Conservation (phyloP, 2,797 vertebrate species). For the Chiroxiphia lanceolata region DNA sequence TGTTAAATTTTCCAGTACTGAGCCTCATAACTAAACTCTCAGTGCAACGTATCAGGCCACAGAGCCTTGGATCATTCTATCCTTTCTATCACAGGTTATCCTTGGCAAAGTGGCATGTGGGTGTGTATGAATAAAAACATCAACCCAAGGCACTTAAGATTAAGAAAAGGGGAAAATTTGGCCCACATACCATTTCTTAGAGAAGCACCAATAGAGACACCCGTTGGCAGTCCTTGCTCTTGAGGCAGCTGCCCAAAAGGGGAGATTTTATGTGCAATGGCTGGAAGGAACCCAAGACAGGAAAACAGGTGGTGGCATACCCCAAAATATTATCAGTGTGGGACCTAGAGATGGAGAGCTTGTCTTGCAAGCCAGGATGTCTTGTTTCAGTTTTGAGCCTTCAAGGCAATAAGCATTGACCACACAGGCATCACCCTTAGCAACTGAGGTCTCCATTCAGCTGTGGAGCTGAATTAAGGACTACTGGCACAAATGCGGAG, state of each 20-base stretch:
- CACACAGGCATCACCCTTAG: neutral
- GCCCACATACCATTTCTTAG: neutral
- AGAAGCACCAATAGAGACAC: neutral
- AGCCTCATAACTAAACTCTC: neutral
- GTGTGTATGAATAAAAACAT: neutral
- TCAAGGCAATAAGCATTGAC: neutral
- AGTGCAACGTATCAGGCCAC: rapidly evolving
- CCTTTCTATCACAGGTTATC: neutral
- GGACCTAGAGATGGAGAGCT: neutral
- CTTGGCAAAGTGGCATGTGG: neutral
- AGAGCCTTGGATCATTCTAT: neutral
- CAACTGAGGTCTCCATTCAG: neutral
- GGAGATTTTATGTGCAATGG: neutral
- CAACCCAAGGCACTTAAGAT: neutral
- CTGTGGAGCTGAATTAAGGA: neutral
- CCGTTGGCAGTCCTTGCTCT: neutral
- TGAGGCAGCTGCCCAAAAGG: neutral
- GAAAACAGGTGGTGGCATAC: neutral
- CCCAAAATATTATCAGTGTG: neutral
- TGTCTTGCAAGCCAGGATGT: neutral
- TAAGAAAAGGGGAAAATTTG: neutral
- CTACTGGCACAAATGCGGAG: neutral
- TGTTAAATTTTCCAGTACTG: neutral
- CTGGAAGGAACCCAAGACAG: neutral
- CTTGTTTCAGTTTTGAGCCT: neutral